Base-by-base conservation (phyloP, 2,888 invertebrate species). In the Parascotia fuliginaria region DNA sequence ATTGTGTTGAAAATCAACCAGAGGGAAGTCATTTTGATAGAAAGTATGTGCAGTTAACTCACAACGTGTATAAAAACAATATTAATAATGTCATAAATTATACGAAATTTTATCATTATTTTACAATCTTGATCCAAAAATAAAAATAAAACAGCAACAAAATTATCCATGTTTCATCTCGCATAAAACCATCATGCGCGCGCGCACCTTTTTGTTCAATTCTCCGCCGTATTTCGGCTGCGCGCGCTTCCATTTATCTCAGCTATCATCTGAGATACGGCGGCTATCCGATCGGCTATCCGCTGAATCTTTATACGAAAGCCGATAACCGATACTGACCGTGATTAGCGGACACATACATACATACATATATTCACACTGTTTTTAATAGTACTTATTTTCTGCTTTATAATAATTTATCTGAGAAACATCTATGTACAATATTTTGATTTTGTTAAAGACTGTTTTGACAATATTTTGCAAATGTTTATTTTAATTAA, bases 211-310 rank as follows among this genome's bases (percentile, higher is more conserved):
- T 89, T 89, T 87, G 88, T 77, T 79, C 79, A 57, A 65, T 70
- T 72, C 77, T 73, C 62, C 70, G 71, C 77, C 79, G 88, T 90
- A 90, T 90, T 90, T 91, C 83, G 91, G 91, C 87, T 85, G 89
- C 81, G 82, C 81, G 83, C 77, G 83, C 81, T 70, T 76, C 77
- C 81, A 79, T 87, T 88, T 90, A 89, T 89, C 89, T 85, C 71
- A 62, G 78, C 81, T 83, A 85, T 86, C 86, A 85, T 88, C 89
- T 82, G 81, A 83, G 89, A 89, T 88, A 87, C 84, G 77, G 69
- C 71, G 67, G 81, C 77, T 83, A 87, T 85, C 86, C 75, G 65
- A 71, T 66, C 71, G 67, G 81, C 78, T 83, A 87, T 85, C 85
- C 76, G 61, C 70, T 69, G 81, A 75, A 86, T 86, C 89, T 85